A percentile compares a stretch with the other conserved stretches of the same genome.
Conservation (phyloP, 2,113 vertebrate genomes). For the Xiphophorus hellerii region DNA sequence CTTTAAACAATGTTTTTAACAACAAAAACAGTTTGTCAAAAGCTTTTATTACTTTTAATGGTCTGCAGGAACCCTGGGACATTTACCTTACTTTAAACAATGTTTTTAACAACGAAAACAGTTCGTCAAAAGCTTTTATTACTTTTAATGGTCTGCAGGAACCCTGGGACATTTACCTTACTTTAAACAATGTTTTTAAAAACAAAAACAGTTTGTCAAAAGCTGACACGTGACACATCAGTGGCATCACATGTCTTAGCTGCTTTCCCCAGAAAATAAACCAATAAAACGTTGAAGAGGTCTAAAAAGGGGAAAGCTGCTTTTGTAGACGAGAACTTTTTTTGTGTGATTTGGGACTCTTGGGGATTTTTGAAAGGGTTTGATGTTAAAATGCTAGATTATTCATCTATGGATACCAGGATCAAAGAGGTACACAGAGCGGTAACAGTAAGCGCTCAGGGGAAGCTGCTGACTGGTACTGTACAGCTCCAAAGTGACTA, state of each 20-base stretch:
- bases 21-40: too few relatives aligned
- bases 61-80: too few relatives aligned
- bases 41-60: too few relatives aligned
- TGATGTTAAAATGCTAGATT: constrained; percentile 35
- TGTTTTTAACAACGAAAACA: too few relatives aligned
- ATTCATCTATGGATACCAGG: constrained; percentile 45
- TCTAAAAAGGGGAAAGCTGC: constrained; percentile 28
- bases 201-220: too few relatives aligned
- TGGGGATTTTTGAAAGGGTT: constrained; percentile 51
- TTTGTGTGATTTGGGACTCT: constrained; percentile 33
- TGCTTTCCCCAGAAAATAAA: constrained; percentile 10
- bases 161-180: too few relatives aligned
- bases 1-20: too few relatives aligned
- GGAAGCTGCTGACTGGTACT: constrained; percentile 37
- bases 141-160: too few relatives aligned
- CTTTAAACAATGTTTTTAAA: too few relatives aligned
- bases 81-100: too few relatives aligned
- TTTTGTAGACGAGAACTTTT: constrained; percentile 20
- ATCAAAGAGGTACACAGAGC: constrained; percentile 26
- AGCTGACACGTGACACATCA: not conserved
- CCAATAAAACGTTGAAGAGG: not conserved
- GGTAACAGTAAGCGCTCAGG: constrained; percentile 54
- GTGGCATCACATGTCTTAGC: constrained; percentile 1
- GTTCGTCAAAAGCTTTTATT: too few relatives aligned
- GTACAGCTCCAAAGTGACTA: constrained; percentile 48